Percentiles rank a stretch among this genome's conserved stretches.
Conservation (phyloP, 2,113 vertebrate species). For the Ceuthmochares aereus region DNA sequence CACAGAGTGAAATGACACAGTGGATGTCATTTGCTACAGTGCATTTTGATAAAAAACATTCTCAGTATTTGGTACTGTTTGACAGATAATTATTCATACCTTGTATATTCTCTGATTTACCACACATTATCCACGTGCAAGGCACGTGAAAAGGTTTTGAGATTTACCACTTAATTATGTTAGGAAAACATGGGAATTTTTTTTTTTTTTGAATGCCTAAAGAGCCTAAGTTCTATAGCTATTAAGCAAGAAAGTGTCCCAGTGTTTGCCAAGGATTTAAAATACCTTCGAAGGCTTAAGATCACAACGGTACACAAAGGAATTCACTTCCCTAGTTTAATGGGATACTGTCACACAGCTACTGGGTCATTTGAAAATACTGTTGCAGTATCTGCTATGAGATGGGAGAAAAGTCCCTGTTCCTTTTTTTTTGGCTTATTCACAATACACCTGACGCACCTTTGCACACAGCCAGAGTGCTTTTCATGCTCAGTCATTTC, state of each 20-base stretch:
- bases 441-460: neutral
- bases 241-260: neutral
- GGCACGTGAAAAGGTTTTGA: neutral
- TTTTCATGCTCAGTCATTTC: neutral
- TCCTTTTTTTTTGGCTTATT: neutral
- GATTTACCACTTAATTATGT: neutral
- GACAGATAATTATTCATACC: neutral
- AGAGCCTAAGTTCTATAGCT: neutral
- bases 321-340: neutral
- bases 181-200: neutral
- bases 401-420: neutral
- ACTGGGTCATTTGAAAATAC: neutral
- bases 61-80: neutral
- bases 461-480: neutral
- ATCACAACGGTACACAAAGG: neutral
- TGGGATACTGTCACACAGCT: neutral
- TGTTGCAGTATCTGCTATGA: neutral
- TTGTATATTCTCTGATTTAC: neutral
- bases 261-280: neutral
- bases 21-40: neutral
- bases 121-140: neutral
- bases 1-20: neutral
- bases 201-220: neutral
- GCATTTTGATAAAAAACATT: neutral
- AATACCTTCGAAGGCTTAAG: neutral